A percentile compares a stretch with the other conserved stretches of the same genome.
phyloP scores from a whole-genome alignment of 2,888 invertebrate species.

The Thera britannica region DNA sequence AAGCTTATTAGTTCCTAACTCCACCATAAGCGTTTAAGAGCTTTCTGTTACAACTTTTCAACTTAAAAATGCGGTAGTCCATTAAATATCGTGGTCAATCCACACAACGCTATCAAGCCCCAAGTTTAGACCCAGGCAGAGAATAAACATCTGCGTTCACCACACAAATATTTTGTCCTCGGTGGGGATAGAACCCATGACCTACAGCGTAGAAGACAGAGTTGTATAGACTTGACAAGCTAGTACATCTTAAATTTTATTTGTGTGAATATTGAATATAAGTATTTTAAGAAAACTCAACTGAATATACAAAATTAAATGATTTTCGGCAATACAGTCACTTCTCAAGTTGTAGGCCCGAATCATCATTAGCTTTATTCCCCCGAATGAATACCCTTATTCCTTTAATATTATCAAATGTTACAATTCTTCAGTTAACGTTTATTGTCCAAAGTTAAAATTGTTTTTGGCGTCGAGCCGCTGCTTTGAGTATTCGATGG shows the following conservation, averaged over 20 bases:
- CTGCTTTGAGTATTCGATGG: not conserved
- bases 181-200: no score
- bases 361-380: constrained; percentile 11
- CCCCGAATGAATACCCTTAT: constrained; percentile 5
- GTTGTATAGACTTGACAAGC: no score
- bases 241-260: no score
- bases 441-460: constrained; percentile 35
- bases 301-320: not conserved
- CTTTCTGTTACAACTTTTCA: constrained; percentile 36
- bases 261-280: no score
- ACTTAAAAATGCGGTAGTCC: not conserved
- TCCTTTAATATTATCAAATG: constrained; percentile 31
- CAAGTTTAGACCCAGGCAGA: no score
- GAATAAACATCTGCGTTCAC: no score
- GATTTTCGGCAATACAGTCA: not conserved
- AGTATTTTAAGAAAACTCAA: no score
- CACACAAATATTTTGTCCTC: no score
- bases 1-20: constrained; percentile 47
- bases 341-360: not conserved
- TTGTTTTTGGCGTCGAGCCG: constrained; percentile 25
- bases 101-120: no score
- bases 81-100: no score
- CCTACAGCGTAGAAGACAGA: no score
- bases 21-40: constrained; percentile 40
- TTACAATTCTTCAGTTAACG: constrained; percentile 29